Evolutionary conservation across 2,888 invertebrate genomes (phyloP).

Genomic region (Palloptera scutellata): DNA sequence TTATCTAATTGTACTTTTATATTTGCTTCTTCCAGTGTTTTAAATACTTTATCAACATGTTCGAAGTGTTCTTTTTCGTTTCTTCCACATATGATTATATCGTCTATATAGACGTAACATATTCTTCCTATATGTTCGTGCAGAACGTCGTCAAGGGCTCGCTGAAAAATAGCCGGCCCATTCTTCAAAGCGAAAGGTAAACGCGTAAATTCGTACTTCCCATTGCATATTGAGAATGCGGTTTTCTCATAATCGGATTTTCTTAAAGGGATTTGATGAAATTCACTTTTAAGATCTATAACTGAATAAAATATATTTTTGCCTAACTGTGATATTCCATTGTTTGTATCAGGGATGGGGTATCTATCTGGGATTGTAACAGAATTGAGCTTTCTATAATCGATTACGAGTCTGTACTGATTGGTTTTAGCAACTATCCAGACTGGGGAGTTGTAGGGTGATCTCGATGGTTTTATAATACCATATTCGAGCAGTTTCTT

Average conservation of each 20-base stretch:
- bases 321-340: background rate
- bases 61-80: constrained; percentile 7
- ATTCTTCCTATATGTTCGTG: constrained; percentile 33
- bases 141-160: constrained; percentile 41
- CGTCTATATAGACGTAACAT: constrained; percentile 26
- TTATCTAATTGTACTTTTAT: constrained; percentile 31
- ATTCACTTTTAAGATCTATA: background rate
- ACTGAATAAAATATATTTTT: background rate
- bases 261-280: constrained; percentile 16
- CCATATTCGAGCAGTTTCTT: no score
- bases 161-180: constrained; percentile 36
- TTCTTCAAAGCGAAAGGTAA: constrained; percentile 34
- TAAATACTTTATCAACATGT: constrained; percentile 20
- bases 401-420: background rate
- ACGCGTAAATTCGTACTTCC: constrained; percentile 30
- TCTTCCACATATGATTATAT: constrained; percentile 39
- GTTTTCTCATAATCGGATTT: constrained; percentile 37
- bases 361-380: background rate
- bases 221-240: constrained; percentile 39
- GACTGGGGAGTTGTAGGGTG: background rate
- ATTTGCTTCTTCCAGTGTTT: constrained; percentile 27
- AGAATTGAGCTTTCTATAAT: background rate
- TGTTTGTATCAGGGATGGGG: background rate
- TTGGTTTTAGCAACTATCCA: background rate
- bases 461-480: background rate